Base-by-base conservation (phyloP, 2,888 invertebrate genomes). In the Aspidiotus rigidus region DNA sequence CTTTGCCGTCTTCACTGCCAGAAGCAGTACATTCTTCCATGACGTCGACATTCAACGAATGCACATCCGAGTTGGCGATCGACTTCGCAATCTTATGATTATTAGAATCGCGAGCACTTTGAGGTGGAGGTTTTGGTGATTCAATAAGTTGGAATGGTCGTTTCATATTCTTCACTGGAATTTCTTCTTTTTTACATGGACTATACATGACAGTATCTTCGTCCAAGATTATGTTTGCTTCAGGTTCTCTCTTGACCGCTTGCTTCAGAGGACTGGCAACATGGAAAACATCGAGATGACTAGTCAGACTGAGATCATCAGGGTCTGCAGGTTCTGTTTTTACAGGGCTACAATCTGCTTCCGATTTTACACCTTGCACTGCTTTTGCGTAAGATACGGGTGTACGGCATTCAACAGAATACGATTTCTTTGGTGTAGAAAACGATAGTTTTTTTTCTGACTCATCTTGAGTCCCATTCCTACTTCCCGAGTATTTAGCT, bases 261-360 rank as follows among this genome's bases (percentile, higher is more conserved):
- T 5, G 11, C 44, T 71, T 71, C 15, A 15, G 55, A 16, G 71
- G 71, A 59, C 69, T 71, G 42, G 57, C 62, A 7, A 71, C 67
- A 55, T 71, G 71, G 63, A 71, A 69, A 39, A 69, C 17, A 53
- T 71, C 71, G 17, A 71, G 63, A 57, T 71, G 71, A 62, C 71
- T 62, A 15, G 71, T 69, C 62, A 71, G 57, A 54, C 71, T 71
- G 17, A 71, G 62, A 53, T 71, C 71, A 42, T 71, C 71, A 11
- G 15, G 56, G 11, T 44, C 15, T 16, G 55, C n/a, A 13, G 49
- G 3, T 49, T n/a, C 49, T 11, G 49, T 3, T 49, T 49, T 49
- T 28, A 28, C 28, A 28, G 28, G 28, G 49, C 11, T 13, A 49
- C 6, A 11, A 7, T n/a, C 60, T 7, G 2, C n/a, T 7, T 64